Evolutionary conservation across 2,888 invertebrate genomes (phyloP), one percentile per base, ranked within the genome.

Genomic region (Cinara cedri): DNA sequence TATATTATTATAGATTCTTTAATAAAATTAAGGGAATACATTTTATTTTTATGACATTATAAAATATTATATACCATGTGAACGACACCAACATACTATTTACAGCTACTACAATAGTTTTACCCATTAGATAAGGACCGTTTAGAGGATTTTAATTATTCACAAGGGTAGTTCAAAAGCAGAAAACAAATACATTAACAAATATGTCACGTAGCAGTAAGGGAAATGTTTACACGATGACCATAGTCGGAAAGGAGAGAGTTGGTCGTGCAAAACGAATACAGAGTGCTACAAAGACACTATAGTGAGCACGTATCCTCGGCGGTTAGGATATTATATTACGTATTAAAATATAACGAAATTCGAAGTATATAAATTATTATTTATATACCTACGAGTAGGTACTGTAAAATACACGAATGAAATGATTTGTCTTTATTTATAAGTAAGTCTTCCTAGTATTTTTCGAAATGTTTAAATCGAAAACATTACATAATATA

Each of bases 211-310:
- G 57, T 57, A 63, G 3, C 34, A 34, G 34, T 34, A 14, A 62
- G 34, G 46, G 19, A 62, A 62, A 72, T 62, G 60, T 62, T 49
- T 62, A 72, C 26, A 55, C 9, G 65, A 76, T 76, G 66, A 76
- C 66, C 75, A 66, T 66, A 76, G 42, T 57, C 46, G 55, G 66
- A 66, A 42, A 76, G 19, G 54, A 75, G 55, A 66, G 66, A 75
- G 65, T 65, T 55, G n/a, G 42, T 24, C 44, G 44, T 55, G 55
- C 19, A 66, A 76, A 76, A 66, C 24, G 62, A 63, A 72, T 54
- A 72, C 54, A 24, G n/a, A 62, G 51, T 71, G 71, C 16, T 24
- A 80, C n/a, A 72, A 51, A 62, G 44, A 46, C 44, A 72, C 24
- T 49, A 34, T 34, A 34, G 44, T 21, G 55, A 9, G 54, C 72